Base-by-base conservation (phyloP, 2,888 invertebrate species). In the Nemapogon koenigi region DNA sequence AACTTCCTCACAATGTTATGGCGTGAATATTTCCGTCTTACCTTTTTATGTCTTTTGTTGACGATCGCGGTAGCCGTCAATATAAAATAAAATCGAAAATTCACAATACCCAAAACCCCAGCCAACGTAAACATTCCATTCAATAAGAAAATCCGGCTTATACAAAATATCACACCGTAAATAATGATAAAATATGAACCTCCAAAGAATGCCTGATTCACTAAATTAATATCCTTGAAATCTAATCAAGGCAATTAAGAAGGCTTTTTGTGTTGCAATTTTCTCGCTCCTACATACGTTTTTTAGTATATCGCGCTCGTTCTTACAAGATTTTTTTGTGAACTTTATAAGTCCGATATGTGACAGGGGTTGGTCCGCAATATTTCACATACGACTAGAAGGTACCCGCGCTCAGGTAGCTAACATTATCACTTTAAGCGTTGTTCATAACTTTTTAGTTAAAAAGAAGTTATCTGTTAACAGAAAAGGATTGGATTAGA, bases 161-260 rank as follows among this genome's bases (percentile, higher is more conserved):
- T 57, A 60, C 49, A 57, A 49, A 49, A 49, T 3, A 45, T 49
- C 57, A 50, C 58, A 66, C 63, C 75, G 65, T 71, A 65, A 44
- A 59, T 61, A 78, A 75, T 76, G 62, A 60, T 51, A 64, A 75
- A 62, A 68, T 78, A 76, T 75, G 68, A 70, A 64, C 63, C 63
- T 62, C 64, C 64, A 66, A 64, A 63, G 57, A 62, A 57, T 48
- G 63, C 62, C 64, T 70, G 73, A 73, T 70, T 73, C 63, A 65
- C 63, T 59, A 60, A 64, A 73, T 75, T 78, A 76, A 75, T 73
- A 75, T 70, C 69, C 76, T 78, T 73, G 72, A 73, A 76, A 78
- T 75, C 63, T 66, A 72, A 78, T 78, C 75, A 67, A 65, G 57
- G 64, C 73, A 73, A 78, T 78, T 78, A 75, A 65, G 59, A 58